phyloP scores from a whole-genome alignment of 2,113 vertebrate species.

The Gymnogyps californianus region DNA sequence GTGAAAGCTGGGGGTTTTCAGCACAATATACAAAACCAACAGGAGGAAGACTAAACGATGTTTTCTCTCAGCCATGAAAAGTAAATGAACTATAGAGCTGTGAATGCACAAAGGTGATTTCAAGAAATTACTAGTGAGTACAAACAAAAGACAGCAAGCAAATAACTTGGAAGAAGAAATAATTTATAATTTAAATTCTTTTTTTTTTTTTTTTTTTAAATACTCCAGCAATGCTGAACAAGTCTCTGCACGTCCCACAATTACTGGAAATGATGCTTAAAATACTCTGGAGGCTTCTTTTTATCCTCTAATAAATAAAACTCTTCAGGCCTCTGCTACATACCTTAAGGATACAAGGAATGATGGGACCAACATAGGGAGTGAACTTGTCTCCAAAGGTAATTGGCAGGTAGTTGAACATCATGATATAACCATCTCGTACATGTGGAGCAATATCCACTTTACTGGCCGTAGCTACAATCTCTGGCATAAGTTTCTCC shows the following conservation, averaged over 20 bases:
- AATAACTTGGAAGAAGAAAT: background rate
- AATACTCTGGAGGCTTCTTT: background rate
- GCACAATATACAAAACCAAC: background rate
- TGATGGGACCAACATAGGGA: slow-evolving; percentile 96
- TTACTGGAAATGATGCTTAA: background rate
- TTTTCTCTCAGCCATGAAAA: background rate
- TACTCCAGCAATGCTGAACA: background rate
- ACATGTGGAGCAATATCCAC: slow-evolving; percentile 96
- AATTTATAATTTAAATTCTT: background rate
- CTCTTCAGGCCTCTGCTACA: background rate
- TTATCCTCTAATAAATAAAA: background rate
- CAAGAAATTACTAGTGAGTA: background rate
- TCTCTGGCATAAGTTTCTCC: slow-evolving; percentile 98
- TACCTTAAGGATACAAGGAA: slow-evolving; percentile 98
- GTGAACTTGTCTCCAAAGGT: slow-evolving; percentile 97
- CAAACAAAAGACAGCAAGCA: background rate
- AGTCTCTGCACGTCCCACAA: background rate
- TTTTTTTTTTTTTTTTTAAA: background rate
- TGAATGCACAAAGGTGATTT: background rate
- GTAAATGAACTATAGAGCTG: background rate
- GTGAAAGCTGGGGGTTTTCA: background rate
- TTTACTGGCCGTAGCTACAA: slow-evolving; percentile 96
- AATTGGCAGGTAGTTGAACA: slow-evolving; percentile 98
- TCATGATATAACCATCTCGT: slow-evolving; percentile 99
- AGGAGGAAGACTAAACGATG: background rate